Base-by-base conservation (phyloP, 2,888 invertebrate genomes). In the Dendrolimus houi region DNA sequence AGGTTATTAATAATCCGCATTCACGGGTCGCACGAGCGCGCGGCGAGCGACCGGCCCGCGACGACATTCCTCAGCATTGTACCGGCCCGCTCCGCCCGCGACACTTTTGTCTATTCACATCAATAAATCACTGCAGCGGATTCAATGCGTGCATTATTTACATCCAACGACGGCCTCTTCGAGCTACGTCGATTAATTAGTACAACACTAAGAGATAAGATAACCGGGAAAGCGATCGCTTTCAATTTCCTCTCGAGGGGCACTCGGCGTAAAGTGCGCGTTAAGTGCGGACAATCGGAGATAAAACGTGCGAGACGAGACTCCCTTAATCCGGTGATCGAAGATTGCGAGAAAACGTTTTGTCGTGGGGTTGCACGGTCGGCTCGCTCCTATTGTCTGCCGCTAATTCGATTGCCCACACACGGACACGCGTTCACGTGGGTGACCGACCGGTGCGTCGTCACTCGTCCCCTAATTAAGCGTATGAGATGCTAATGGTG, bases 241-340 rank as follows among this genome's bases (percentile, higher is more conserved):
- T 90, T 90, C 90, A 89, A 90, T 90, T 90, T 88, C 86, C 88
- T 87, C 85, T 84, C 76, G 87, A 87, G 87, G 88, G 90, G 85
- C 85, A 86, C 87, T 89, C 83, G 83, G 87, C 84, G 85, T 87
- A 86, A 88, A 89, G 90, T 89, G 84, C 68, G 87, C 87, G 88
- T 88, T 87, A 88, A 90, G 89, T 89, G 90, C 85, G 87, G 82
- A 89, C 90, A 90, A 90, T 89, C 88, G 90, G 79, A 89, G 90
- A 90, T 90, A 90, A 90, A 88, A 87, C 86, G 88, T 87, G 86
- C 87, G 86, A 87, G 85, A 86, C 85, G 85, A 80, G 83, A 81
- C 83, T 83, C 90, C 90, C 89, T 89, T 89, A 89, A 90, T 89
- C 89, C 87, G 82, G 87, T 85, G 90, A 89, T 90, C 90, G 87